A percentile compares a stretch with the other conserved stretches of the same genome.
phyloP scores from a whole-genome alignment of 2,113 vertebrate species.

The Seriola rivoliana region DNA sequence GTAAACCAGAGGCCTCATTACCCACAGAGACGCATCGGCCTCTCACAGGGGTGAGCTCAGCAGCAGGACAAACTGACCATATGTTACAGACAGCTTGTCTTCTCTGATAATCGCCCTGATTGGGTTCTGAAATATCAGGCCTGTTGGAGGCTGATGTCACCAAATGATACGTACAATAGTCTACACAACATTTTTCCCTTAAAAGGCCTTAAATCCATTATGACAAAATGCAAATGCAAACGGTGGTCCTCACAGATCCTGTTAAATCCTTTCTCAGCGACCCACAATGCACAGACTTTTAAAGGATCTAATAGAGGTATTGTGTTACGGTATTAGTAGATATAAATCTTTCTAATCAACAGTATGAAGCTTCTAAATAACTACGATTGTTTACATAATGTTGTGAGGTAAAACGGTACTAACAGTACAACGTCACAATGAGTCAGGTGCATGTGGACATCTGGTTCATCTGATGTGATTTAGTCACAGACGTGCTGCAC shows the following conservation, averaged over 20 bases:
- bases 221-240: background rate
- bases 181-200: background rate
- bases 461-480: slow-evolving; percentile 36
- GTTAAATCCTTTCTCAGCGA: background rate
- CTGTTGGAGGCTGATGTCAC: background rate
- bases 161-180: background rate
- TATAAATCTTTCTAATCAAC: background rate
- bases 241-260: background rate
- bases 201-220: background rate
- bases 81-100: slow-evolving; percentile 18
- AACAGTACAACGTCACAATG: background rate
- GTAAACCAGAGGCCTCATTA: background rate
- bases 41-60: background rate
- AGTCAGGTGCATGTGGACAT: slow-evolving; percentile 27
- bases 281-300: background rate
- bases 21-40: background rate
- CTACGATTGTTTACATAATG: background rate
- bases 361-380: background rate
- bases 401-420: background rate
- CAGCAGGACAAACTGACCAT: slow-evolving; percentile 1
- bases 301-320: background rate
- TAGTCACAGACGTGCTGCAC: slow-evolving; percentile 38
- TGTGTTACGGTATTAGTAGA: background rate
- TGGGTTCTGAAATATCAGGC: background rate
- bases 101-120: background rate